A percentile compares a stretch with the other conserved stretches of the same genome.
These are phyloP conservation scores for Rallus limicola DNA, from an alignment of 2,113 vertebrate genomes.

Conservation along the genomic window DNA sequence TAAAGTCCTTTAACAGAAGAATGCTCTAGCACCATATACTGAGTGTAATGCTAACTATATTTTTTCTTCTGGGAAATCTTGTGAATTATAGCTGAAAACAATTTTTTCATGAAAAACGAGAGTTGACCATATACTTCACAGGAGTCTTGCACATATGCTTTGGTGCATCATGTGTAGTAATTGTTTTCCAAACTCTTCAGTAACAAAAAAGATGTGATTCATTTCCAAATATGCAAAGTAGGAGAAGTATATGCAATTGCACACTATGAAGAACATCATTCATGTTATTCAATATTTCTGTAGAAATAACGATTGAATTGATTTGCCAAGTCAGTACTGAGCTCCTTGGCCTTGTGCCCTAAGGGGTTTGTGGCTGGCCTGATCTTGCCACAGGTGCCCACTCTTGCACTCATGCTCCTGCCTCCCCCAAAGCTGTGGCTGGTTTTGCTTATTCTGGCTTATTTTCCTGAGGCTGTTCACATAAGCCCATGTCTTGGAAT, in stretches of 20 bases:
- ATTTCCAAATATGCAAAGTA: not conserved
- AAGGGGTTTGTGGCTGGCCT: not conserved
- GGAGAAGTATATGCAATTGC: not conserved
- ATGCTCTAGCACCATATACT: not conserved
- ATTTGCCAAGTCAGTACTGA: not conserved
- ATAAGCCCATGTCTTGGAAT: not conserved
- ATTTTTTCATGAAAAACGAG: not conserved
- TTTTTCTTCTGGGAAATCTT: not conserved
- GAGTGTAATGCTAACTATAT: not conserved
- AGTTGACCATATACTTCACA: not conserved
- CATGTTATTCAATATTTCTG: not conserved
- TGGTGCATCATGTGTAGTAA: not conserved
- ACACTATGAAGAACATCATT: not conserved
- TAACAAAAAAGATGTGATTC: not conserved
- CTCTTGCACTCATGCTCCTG: not conserved
- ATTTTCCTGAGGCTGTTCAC: not conserved
- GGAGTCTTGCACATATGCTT: not conserved
- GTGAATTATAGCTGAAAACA: not conserved
- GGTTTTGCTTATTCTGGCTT: not conserved
- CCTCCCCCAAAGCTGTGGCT: not conserved
- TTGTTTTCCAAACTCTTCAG: not conserved
- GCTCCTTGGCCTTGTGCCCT: not conserved
- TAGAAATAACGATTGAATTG: not conserved
- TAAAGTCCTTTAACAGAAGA: not conserved
- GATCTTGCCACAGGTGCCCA: accelerated